Conservation (phyloP, 2,113 vertebrate species). For the Brachypodius melanocephalos region DNA sequence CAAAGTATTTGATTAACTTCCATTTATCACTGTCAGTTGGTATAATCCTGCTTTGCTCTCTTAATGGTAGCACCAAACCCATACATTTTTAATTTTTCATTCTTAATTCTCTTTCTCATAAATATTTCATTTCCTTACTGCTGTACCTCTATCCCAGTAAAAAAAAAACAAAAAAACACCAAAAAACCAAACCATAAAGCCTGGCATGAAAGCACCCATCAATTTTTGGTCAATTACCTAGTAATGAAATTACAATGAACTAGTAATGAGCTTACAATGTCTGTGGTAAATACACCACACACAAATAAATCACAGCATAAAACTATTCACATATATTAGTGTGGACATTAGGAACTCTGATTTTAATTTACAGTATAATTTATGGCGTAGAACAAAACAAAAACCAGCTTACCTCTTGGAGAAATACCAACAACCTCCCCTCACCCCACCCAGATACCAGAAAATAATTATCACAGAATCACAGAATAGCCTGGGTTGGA, state of each 20-base stretch:
- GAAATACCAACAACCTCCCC: neutral
- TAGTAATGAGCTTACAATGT: neutral
- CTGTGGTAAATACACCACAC: neutral
- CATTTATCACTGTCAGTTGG: neutral
- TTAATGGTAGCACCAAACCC: neutral
- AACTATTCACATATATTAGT: neutral
- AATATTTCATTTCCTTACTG: neutral
- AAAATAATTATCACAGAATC: neutral
- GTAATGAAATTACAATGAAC: neutral
- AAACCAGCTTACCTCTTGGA: neutral
- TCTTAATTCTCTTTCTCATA: neutral
- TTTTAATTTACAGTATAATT: constrained; percentile 10
- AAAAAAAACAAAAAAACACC: neutral
- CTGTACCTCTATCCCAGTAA: neutral
- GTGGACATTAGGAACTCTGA: neutral
- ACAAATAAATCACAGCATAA: constrained; percentile 39
- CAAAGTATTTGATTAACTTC: neutral
- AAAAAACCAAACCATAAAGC: neutral
- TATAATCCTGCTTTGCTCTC: neutral
- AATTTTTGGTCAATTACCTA: neutral
- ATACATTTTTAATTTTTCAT: neutral
- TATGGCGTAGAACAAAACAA: neutral
- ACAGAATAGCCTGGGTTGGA: neutral
- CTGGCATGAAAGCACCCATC: neutral
- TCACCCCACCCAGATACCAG: accelerated